Evolutionary conservation across 2,888 invertebrate species (phyloP), one percentile per base, ranked within the genome.

Genomic region (Drosophila limbata): DNA sequence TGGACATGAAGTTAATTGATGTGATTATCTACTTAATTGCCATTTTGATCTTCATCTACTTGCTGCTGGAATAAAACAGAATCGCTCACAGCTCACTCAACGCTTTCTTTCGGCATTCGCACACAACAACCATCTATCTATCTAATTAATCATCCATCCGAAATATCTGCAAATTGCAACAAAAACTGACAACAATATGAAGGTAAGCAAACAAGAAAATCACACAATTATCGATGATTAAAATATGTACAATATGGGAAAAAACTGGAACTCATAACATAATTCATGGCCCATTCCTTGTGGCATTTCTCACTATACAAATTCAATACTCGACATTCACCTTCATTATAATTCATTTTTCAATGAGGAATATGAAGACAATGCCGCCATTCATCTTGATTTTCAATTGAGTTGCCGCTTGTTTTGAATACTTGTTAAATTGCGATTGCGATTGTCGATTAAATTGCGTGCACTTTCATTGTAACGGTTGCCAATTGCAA

Each of bases 1-100:
- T 73, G 87, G 91, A 79, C 89, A 91, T 91, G 91, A 91, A 91
- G 91, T 82, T 91, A 81, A 84, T 91, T 86, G 91, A 91, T 79
- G 91, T 91, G 77, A 89, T 91, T 81, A 84, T 90, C 65, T 91
- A 91, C 70, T 73, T 91, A 75, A 91, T 91, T 85, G 90, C 90
- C 64, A 81, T 91, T 81, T 86, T 91, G 81, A 91, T 91, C 63
- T 91, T 91, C 73, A 80, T 91, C 62, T 91, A 91, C 63, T 73
- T 91, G 80, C 75, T 91, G 76, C 69, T 91, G 67, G 90, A 91
- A 55, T 91, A 85, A 25, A 55, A n/a, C 56, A 13, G 33, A 8
- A 25, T 25, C 13, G 19, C 45, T n/a, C n/a, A 45, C 21, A 45
- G 8, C 25, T 28, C n/a, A 19, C n/a, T 28, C 28, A 19, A 37